Conservation (phyloP, 2,888 invertebrate genomes). For the Deilephila elpenor region DNA sequence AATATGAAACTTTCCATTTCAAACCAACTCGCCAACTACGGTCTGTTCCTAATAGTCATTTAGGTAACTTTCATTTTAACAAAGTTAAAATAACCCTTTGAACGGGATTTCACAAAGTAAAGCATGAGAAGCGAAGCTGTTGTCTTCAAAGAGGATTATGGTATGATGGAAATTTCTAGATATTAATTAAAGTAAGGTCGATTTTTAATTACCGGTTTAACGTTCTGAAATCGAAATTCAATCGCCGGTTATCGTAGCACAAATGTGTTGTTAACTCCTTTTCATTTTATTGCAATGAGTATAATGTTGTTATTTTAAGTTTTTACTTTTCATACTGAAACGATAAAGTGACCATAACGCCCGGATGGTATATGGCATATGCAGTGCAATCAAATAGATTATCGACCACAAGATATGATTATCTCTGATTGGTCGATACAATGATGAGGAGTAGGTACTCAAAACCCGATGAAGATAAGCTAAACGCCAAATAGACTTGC, state of each 20-base stretch:
- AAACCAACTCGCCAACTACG: not conserved
- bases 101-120: not conserved
- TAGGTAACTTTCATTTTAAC: conserved; percentile 1
- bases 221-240: not conserved
- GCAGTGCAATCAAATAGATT: too few species aligned
- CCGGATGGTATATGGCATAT: too few species aligned
- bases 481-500: too few species aligned
- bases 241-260: not conserved
- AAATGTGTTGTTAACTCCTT: too few species aligned
- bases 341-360: too few species aligned
- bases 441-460: too few species aligned
- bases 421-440: too few species aligned
- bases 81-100: conserved; percentile 10
- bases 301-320: too few species aligned
- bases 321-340: too few species aligned
- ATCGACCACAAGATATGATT: too few species aligned
- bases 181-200: not conserved
- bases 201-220: not conserved
- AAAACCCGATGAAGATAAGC: too few species aligned
- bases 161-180: not conserved
- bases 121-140: conserved; percentile 1
- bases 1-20: not conserved
- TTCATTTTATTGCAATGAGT: too few species aligned
- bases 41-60: not conserved
- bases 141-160: not conserved